phyloP scores from a whole-genome alignment of 2,888 invertebrate genomes.

The Ceriagrion tenellum region DNA sequence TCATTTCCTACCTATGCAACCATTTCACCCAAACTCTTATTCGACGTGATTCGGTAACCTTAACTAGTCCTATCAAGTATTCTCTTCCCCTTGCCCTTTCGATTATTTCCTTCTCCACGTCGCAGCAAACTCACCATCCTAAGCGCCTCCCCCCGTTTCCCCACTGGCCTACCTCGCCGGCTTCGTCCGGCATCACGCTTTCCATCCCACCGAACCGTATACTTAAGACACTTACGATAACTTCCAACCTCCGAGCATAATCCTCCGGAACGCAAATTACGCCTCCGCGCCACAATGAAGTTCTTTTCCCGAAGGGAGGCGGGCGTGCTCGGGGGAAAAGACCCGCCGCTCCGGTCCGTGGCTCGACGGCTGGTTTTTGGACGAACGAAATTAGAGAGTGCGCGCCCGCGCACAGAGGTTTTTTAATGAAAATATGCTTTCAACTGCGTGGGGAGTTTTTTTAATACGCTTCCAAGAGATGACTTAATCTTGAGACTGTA shows the following conservation, averaged over 20 bases:
- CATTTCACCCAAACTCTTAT: not conserved
- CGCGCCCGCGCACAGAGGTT: conserved; percentile 29
- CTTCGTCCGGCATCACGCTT: conserved; percentile 11
- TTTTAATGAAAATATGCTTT: not conserved
- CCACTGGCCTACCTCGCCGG: not conserved
- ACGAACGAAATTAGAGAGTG: conserved; percentile 46
- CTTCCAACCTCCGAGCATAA: conserved; percentile 44
- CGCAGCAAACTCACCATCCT: not conserved
- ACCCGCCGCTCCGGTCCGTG: not conserved
- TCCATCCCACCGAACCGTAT: conserved; percentile 52
- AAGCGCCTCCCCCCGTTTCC: too few relatives aligned
- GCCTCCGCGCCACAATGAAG: conserved; percentile 44
- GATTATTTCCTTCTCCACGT: not conserved
- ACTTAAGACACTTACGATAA: conserved; percentile 59
- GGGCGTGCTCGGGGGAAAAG: not conserved
- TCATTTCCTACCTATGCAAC: not conserved
- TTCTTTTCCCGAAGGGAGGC: not conserved
- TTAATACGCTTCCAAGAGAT: conserved; percentile 44
- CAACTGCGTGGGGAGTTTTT: conserved; percentile 46
- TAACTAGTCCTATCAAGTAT: not conserved
- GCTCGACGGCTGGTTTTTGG: conserved; percentile 13
- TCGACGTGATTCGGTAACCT: not conserved
- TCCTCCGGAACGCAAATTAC: conserved; percentile 53
- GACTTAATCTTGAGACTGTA: conserved; percentile 50
- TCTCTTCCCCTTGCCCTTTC: not conserved